Evolutionary conservation across 2,888 invertebrate genomes (phyloP).

Genomic region (Synergus itoensis): DNA sequence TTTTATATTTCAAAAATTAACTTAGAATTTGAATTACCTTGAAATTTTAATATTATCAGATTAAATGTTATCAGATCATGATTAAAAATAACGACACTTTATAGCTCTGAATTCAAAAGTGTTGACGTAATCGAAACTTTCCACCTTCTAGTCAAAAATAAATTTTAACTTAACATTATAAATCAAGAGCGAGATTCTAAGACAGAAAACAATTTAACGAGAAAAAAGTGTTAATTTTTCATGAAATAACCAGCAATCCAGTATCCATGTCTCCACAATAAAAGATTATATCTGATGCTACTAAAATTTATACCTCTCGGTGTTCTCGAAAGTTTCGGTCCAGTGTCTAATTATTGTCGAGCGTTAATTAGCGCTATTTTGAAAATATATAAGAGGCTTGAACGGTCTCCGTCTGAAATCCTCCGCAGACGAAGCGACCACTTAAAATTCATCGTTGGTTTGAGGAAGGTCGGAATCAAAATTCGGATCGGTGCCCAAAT

Average conservation of each 20-base stretch:
- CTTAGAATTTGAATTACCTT: no score
- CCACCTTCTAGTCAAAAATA: neutral
- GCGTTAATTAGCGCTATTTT: slow-evolving; percentile 24
- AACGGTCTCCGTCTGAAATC: neutral
- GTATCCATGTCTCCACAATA: slow-evolving; percentile 2
- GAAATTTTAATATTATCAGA: no score
- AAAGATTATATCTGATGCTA: slow-evolving; percentile 23
- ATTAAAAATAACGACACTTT: neutral
- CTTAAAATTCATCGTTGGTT: slow-evolving; percentile 14
- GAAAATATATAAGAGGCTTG: neutral
- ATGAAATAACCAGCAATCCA: slow-evolving; percentile 15
- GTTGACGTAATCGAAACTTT: slow-evolving; percentile 10
- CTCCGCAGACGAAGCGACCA: neutral
- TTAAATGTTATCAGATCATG: neutral
- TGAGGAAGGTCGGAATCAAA: slow-evolving; percentile 37
- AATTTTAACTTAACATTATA: slow-evolving; percentile 2
- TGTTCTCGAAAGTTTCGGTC: slow-evolving; percentile 18
- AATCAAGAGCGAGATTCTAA: neutral
- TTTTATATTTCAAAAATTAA: no score
- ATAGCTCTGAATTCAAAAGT: neutral
- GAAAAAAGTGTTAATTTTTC: slow-evolving; percentile 48
- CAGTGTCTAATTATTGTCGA: slow-evolving; percentile 21
- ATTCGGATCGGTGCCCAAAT: slow-evolving; percentile 33
- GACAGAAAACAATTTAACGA: slow-evolving; percentile 43
- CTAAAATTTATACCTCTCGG: slow-evolving; percentile 15